Evolutionary conservation across 1,140 invertebrate genomes (phyloP), one percentile per base, ranked within the genome.

Genomic region (Bombus huntii): DNA sequence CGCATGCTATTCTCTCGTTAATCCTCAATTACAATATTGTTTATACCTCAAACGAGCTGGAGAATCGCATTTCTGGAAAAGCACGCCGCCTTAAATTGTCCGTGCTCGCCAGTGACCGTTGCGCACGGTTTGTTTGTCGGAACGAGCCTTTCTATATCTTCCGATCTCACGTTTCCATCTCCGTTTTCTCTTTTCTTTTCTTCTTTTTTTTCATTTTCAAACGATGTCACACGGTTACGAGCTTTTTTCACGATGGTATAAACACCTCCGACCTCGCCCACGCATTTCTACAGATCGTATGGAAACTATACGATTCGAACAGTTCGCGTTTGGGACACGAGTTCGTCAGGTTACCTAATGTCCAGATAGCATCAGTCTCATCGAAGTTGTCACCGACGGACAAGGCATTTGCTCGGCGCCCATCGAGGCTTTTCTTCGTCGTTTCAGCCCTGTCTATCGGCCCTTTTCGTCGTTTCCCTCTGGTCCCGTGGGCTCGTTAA

Each of bases 1-100:
- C 68, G 83, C 92, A 91, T 92, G 91, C 92, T 88, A 91, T 89
- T 79, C 88, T 90, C 89, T 90, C 88, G 89, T 93, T 90, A 92
- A 92, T 93, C 91, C 90, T 89, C 88, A 92, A 91, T 93, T 91
- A 92, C 78, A 89, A 70, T 89, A 87, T 92, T 89, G 89, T 91
- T 91, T 88, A 86, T 89, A 87, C 90, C 89, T 89, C 82, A 88
- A 89, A 84, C 82, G 75, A 84, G 65, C 66, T 44, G 44, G 28
- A 34, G 53, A 44, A 74, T 75, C 80, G 79, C 79, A 44, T 59
- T 62, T 82, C 37, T 47, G 71, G 53, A 75, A 66, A 66, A 42
- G 31, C 42, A 37, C 25, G 65, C 28, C 22, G 59, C 34, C 62
- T 62, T 28, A 42, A 77, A 71, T 47, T 22, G 65, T 15, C 34